Evolutionary conservation across 2,888 invertebrate species (phyloP), one percentile per base, ranked within the genome.

Genomic region (Limulus polyphemus): DNA sequence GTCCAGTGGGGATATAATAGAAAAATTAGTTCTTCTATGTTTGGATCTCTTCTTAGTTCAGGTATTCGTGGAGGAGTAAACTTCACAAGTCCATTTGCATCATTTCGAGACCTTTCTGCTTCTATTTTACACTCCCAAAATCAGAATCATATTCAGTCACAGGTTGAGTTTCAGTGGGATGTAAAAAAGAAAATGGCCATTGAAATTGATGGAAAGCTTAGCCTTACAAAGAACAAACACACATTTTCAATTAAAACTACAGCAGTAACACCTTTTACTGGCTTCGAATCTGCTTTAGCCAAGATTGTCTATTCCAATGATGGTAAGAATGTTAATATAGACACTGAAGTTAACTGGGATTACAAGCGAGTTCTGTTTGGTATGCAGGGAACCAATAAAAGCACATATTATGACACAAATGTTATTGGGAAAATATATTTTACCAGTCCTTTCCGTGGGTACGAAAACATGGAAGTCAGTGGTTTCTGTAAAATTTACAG

Each of bases 281-380:
- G 61, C 32, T 67, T 56, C 16, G 65, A 67, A 62, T 59, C 54
- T 10, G 49, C 59, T 4, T 52, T 52, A 11, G 47, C 55, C n/a
- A 64, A 63, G 47, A 12, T 63, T 13, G 59, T 56, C 2, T 67
- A 67, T 55, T 62, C 46, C 16, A 62, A 64, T 51, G 62, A 64
- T 59, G 59, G 62, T 17, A 16, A 47, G 11, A 57, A 52, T 7
- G 14, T 62, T 1, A 62, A 57, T 14, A 61, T 62, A 7, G 66
- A 62, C 16, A 47, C 49, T 11, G 66, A 66, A 57, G 14, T 57
- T 10, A 62, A 12, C 47, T 67, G 64, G 62, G 63, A 59, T 14
- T 55, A 55, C n/a, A 63, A 62, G 1, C 64, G 63, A 57, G 56
- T 65, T 3, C 56, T 60, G 0, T 16, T 60, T 11, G 55, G 61